These are phyloP conservation scores for Trichogramma pretiosum DNA, from an alignment of 1,140 invertebrate genomes.

Conservation along the genomic window DNA sequence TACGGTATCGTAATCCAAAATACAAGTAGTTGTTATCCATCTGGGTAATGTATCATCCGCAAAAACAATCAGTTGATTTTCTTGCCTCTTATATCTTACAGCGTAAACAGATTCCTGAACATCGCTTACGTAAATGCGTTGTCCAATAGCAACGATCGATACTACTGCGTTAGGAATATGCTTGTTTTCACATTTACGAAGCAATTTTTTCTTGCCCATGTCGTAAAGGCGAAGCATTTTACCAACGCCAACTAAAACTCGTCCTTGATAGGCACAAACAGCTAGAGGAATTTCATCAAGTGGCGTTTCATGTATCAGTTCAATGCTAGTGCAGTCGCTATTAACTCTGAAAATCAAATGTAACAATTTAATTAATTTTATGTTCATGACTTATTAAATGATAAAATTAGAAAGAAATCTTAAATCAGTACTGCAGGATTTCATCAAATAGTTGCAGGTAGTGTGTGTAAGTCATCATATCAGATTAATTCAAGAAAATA, in stretches of 20 bases:
- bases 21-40: slow-evolving; percentile 85
- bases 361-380: slow-evolving; percentile 21
- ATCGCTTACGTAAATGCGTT: slow-evolving; percentile 90
- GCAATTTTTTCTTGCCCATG: slow-evolving; percentile 91
- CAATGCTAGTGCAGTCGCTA: slow-evolving; percentile 65
- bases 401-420: neutral
- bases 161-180: slow-evolving; percentile 93
- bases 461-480: slow-evolving; percentile 36
- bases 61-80: slow-evolving; percentile 97
- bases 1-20: slow-evolving; percentile 96
- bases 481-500: slow-evolving; percentile 2
- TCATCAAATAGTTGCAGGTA: slow-evolving; percentile 35
- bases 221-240: slow-evolving; percentile 89
- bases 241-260: slow-evolving; percentile 86
- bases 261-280: slow-evolving; percentile 84
- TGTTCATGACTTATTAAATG: neutral
- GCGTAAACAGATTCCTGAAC: slow-evolving; percentile 97
- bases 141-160: slow-evolving; percentile 86
- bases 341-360: slow-evolving; percentile 48
- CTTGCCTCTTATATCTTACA: slow-evolving; percentile 86
- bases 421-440: slow-evolving; percentile 43
- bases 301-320: slow-evolving; percentile 89
- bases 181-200: slow-evolving; percentile 98
- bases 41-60: slow-evolving; percentile 95
- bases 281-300: slow-evolving; percentile 89